A percentile compares a stretch with the other conserved stretches of the same genome.
Conservation (phyloP, 2,113 vertebrate species). For the Dunckerocampus dactyliophorus region DNA sequence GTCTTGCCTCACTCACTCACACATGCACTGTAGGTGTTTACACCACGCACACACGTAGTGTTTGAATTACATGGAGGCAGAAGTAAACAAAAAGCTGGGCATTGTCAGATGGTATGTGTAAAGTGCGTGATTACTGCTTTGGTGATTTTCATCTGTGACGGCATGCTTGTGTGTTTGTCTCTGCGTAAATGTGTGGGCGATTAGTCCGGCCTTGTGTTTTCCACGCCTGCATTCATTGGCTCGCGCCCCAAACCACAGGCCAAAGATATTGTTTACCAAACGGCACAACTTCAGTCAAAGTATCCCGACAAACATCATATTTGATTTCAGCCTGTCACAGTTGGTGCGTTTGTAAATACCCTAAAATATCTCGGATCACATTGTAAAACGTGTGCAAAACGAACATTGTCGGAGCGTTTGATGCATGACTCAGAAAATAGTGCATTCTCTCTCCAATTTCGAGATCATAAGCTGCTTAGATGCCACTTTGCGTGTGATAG, state of each 20-base stretch:
- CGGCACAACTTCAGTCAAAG: constrained; percentile 12
- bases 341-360: constrained; percentile 21
- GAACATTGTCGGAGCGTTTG: constrained; percentile 8
- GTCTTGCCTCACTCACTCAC: constrained; percentile 23
- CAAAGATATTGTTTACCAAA: constrained; percentile 32
- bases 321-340: constrained; percentile 25
- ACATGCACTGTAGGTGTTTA: constrained; percentile 26
- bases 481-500: constrained; percentile 49
- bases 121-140: constrained; percentile 46
- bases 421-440: not conserved
- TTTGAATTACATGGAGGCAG: constrained; percentile 32
- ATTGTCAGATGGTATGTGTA: constrained; percentile 53
- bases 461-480: constrained; percentile 45
- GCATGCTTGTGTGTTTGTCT: constrained; percentile 28
- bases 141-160: constrained; percentile 39
- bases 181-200: constrained; percentile 39
- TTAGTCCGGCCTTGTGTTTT: constrained; percentile 39
- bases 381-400: constrained; percentile 14
- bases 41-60: constrained; percentile 12
- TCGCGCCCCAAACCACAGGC: constrained; percentile 21
- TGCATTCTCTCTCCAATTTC: constrained; percentile 24
- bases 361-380: constrained; percentile 20
- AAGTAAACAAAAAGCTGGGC: constrained; percentile 42
- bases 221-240: constrained; percentile 19
- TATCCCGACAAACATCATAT: constrained; percentile 10